Percentiles rank a stretch among this genome's conserved stretches.
Evolutionary conservation across 2,888 invertebrate genomes (phyloP).

Genomic region (Galeopsomyia nigrocyanea): DNA sequence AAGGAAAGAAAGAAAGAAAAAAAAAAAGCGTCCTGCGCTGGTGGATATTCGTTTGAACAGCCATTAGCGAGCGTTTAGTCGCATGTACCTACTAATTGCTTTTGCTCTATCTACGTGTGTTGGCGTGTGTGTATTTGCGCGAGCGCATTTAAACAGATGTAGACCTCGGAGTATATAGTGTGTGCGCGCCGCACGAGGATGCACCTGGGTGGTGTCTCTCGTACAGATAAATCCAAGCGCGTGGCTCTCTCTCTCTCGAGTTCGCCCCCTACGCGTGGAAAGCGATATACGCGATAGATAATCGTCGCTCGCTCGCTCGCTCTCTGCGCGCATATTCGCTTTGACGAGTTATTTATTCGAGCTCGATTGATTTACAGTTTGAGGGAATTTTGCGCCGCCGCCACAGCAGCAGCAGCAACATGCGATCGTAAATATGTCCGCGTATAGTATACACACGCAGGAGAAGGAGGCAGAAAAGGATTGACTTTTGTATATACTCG

Average conservation of each 20-base stretch:
- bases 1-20: not conserved
- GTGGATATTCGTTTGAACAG: conserved; percentile 41
- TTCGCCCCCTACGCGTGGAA: not conserved
- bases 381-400: not conserved
- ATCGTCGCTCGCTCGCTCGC: conserved; percentile 3
- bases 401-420: not conserved
- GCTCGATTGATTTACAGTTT: conserved; percentile 22
- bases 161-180: not conserved
- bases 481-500: not conserved
- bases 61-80: conserved; percentile 46
- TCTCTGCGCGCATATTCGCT: not conserved
- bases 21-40: not conserved
- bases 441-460: too few species aligned
- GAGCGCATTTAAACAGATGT: conserved; percentile 33
- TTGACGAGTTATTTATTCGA: conserved; percentile 33
- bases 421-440: conserved; percentile 1
- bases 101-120: not conserved
- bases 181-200: conserved; percentile 22
- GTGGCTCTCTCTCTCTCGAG: conserved; percentile 6
- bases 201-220: conserved; percentile 23
- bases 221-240: too few species aligned
- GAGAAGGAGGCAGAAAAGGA: too few species aligned
- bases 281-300: conserved; percentile 16
- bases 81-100: conserved; percentile 45
- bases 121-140: not conserved